Evolutionary conservation across 1,140 invertebrate species (phyloP).

Genomic region (Chrysopa pallens): DNA sequence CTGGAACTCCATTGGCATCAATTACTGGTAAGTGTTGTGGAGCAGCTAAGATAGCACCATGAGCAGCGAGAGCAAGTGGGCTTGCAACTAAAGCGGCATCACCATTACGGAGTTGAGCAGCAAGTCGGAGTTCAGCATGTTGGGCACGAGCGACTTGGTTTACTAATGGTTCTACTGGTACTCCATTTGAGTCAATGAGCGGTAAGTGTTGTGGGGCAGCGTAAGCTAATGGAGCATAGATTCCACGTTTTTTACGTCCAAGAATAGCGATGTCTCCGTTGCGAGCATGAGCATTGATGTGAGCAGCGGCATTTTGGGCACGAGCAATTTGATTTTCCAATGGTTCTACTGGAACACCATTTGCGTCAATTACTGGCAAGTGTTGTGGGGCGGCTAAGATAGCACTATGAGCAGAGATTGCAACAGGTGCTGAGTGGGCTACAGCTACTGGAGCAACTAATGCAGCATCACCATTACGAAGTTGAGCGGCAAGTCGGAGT

Average conservation of each 20-base stretch:
- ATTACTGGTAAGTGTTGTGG: constrained; percentile 1
- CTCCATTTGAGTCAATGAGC: constrained; percentile 2
- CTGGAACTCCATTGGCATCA: not conserved
- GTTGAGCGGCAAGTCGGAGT: not conserved
- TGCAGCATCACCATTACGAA: not conserved
- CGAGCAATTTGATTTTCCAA: constrained; percentile 36
- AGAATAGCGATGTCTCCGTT: constrained; percentile 8
- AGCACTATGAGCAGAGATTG: not conserved
- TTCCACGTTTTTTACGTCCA: not conserved
- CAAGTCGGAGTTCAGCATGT: too few relatives aligned
- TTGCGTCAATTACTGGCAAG: constrained; percentile 2
- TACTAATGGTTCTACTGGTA: constrained; percentile 6
- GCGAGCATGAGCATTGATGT: constrained; percentile 25
- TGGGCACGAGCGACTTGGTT: too few relatives aligned
- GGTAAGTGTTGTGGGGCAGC: too few relatives aligned
- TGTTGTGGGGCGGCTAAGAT: constrained; percentile 4
- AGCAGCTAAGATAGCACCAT: not conserved
- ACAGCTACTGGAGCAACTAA: not conserved
- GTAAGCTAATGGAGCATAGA: too few relatives aligned
- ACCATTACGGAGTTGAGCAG: too few relatives aligned
- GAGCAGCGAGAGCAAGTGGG: not conserved
- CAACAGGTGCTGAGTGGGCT: too few relatives aligned
- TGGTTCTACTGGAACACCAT: constrained; percentile 22
- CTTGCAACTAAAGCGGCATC: too few relatives aligned
- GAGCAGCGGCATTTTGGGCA: constrained; percentile 32